Conservation (phyloP, 2,888 invertebrate species). For the Hyppa rectilinea region DNA sequence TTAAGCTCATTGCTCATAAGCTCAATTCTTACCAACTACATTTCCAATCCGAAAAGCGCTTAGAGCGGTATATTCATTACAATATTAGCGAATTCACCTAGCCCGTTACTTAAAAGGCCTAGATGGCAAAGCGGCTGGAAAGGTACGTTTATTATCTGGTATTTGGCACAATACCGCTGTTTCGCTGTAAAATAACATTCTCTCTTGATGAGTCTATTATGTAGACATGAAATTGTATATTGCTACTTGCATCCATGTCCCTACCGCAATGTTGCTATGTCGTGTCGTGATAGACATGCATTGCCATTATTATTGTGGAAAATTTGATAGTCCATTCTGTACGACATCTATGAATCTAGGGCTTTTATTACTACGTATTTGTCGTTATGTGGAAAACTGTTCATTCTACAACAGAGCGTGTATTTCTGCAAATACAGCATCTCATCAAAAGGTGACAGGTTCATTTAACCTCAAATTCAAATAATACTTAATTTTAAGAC, state of each 20-base stretch:
- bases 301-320: slow-evolving; percentile 40
- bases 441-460: slow-evolving; percentile 12
- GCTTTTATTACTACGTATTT: slow-evolving; percentile 38
- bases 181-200: slow-evolving; percentile 73
- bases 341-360: slow-evolving; percentile 36
- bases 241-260: slow-evolving; percentile 66
- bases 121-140: slow-evolving; percentile 83
- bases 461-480: background rate
- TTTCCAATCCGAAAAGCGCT: slow-evolving; percentile 43
- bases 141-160: slow-evolving; percentile 77
- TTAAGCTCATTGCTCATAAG: slow-evolving; percentile 46
- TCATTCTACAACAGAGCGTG: slow-evolving; percentile 15
- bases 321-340: slow-evolving; percentile 49
- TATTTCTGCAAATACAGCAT: slow-evolving; percentile 14
- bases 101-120: slow-evolving; percentile 80
- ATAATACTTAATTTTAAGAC: background rate
- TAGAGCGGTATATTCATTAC: slow-evolving; percentile 57
- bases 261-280: slow-evolving; percentile 62
- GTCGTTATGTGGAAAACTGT: slow-evolving; percentile 39
- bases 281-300: slow-evolving; percentile 50
- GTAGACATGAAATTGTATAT: slow-evolving; percentile 68
- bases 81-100: slow-evolving; percentile 74
- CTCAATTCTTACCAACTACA: slow-evolving; percentile 41
- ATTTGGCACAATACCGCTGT: slow-evolving; percentile 77
- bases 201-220: slow-evolving; percentile 76